Evolutionary conservation across 1,140 invertebrate species (phyloP).

Genomic region (Cotesia vestalis): DNA sequence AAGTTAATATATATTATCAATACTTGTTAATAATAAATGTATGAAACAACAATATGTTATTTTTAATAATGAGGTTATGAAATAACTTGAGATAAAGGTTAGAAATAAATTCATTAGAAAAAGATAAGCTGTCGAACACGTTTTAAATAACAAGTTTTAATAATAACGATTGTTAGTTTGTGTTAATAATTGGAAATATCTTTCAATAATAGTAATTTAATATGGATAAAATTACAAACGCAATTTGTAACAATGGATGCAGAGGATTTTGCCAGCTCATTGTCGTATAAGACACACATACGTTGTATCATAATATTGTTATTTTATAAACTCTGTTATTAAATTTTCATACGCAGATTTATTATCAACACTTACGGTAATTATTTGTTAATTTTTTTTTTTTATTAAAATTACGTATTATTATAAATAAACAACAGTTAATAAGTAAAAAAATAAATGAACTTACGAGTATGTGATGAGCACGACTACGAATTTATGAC

Average conservation of each 20-base stretch:
- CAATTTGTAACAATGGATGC: conserved; percentile 40
- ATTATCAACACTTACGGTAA: background rate
- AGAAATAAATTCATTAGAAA: conserved; percentile 33
- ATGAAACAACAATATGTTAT: conserved; percentile 54
- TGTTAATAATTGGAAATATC: background rate
- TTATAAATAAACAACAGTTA: conserved; percentile 20
- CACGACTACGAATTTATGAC: conserved; percentile 42
- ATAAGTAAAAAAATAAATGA: conserved; percentile 35
- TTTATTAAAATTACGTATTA: background rate
- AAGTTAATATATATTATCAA: conserved; percentile 15
- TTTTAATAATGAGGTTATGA: conserved; percentile 48
- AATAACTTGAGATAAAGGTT: conserved; percentile 41
- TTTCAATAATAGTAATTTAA: background rate
- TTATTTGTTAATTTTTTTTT: no score
- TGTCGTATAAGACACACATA: conserved; percentile 49
- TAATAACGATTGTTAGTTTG: conserved; percentile 1
- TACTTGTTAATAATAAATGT: conserved; percentile 32
- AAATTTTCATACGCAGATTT: conserved; percentile 3
- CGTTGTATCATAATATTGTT: conserved; percentile 39
- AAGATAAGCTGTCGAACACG: background rate
- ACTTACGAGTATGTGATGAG: conserved; percentile 43
- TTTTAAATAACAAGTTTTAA: conserved; percentile 27
- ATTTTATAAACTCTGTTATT: conserved; percentile 35
- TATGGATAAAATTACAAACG: conserved; percentile 23
- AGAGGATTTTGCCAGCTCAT: conserved; percentile 57